Conservation (phyloP, 2,113 vertebrate genomes). For the Dendropsophus ebraccatus region DNA sequence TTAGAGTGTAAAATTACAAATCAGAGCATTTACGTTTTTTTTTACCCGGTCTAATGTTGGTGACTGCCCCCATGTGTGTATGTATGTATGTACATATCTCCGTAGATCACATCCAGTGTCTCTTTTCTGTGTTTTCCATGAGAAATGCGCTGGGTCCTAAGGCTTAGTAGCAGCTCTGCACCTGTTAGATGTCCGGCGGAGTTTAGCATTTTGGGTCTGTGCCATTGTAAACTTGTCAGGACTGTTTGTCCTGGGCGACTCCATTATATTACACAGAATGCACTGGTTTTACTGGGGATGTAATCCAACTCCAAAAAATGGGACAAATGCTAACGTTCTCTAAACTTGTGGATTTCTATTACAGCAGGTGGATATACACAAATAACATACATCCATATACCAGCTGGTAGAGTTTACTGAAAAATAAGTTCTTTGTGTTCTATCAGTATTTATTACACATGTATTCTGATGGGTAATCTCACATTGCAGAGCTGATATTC, state of each 20-base stretch:
- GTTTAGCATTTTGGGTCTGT: conserved; percentile 15
- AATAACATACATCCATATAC: not conserved
- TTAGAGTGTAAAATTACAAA: too few species aligned
- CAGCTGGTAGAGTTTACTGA: not conserved
- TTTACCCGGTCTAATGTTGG: too few species aligned
- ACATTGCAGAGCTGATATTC: too few species aligned
- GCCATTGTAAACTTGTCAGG: conserved; percentile 44
- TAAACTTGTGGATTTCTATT: not conserved
- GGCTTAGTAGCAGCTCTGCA: not conserved
- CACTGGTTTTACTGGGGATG: not conserved
- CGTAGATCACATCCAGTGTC: too few species aligned
- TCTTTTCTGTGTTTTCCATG: not conserved
- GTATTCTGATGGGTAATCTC: too few species aligned
- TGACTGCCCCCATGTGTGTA: not conserved
- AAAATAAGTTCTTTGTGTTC: not conserved
- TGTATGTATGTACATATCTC: not conserved
- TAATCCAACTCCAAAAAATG: conserved; percentile 2
- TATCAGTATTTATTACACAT: too few species aligned
- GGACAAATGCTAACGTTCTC: not conserved
- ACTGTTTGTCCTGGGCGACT: conserved; percentile 16
- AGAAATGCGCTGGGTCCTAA: not conserved
- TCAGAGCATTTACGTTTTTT: too few species aligned
- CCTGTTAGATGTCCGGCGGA: conserved; percentile 31
- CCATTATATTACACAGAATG: not conserved
- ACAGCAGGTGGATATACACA: not conserved